These are phyloP conservation scores for Temnothorax curvispinosus DNA, from an alignment of 1,140 invertebrate species.

Conservation along the genomic window DNA sequence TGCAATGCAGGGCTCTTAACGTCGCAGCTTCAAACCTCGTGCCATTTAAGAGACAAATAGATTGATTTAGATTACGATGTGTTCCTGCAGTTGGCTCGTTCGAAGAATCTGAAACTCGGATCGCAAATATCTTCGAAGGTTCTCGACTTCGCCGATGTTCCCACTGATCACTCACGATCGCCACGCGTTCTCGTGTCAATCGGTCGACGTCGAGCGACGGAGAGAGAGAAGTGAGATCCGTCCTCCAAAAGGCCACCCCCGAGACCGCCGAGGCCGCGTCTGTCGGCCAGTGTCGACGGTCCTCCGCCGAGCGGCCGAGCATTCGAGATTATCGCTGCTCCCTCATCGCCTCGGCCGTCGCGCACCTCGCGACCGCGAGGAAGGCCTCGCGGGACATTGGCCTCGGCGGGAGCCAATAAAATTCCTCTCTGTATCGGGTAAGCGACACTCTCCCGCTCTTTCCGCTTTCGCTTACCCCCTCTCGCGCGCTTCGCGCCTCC, in stretches of 20 bases:
- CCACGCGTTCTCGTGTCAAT: background rate
- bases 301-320: background rate
- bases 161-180: too few species aligned
- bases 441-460: constrained; percentile 49
- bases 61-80: too few species aligned
- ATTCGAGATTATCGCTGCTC: constrained; percentile 36
- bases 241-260: constrained; percentile 28
- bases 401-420: constrained; percentile 58
- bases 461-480: constrained; percentile 61
- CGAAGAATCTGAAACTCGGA: too few species aligned
- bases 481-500: constrained; percentile 56
- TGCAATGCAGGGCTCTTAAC: too few species aligned
- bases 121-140: too few species aligned
- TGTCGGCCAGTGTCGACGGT: background rate
- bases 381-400: constrained; percentile 59
- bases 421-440: constrained; percentile 46
- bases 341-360: background rate
- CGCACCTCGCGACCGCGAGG: constrained; percentile 32
- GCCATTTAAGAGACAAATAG: too few species aligned
- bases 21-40: too few species aligned
- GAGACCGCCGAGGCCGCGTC: background rate
- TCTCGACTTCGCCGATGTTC: too few species aligned
- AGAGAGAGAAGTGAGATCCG: background rate
- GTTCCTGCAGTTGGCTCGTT: too few species aligned
- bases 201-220: background rate